Evolutionary conservation across 2,797 vertebrate species (phyloP).

Genomic region (Anguilla anguilla): DNA sequence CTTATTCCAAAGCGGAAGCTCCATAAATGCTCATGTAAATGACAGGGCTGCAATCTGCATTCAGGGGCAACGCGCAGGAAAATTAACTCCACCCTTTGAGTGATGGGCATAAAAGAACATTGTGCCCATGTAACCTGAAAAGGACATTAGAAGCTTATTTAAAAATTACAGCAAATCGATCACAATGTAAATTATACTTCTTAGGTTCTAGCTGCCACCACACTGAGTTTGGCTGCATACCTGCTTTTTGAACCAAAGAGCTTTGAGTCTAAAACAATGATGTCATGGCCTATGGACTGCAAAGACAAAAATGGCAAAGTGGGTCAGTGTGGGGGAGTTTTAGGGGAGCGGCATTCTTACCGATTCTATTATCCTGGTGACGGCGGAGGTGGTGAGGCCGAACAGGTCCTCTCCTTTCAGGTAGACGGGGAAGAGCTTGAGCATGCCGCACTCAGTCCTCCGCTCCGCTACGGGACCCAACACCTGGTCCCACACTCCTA

Average conservation of each 20-base stretch:
- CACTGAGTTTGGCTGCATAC: not conserved
- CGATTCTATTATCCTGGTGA: conserved; percentile 92
- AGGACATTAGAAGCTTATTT: not conserved
- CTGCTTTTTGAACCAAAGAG: not conserved
- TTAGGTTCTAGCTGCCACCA: not conserved
- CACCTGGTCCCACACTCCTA: conserved; percentile 95
- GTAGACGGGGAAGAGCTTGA: conserved; percentile 92
- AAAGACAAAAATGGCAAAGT: not conserved
- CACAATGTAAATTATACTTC: not conserved
- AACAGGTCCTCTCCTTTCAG: conserved; percentile 96
- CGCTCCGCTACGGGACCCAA: conserved; percentile 85
- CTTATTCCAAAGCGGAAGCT: not conserved
- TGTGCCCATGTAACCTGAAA: not conserved
- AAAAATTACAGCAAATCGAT: not conserved
- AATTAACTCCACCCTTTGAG: not conserved
- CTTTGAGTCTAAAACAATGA: not conserved
- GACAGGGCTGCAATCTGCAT: not conserved
- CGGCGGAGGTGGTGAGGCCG: conserved; percentile 87
- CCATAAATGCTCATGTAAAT: not conserved
- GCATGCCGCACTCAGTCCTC: conserved; percentile 78
- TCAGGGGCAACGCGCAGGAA: no score
- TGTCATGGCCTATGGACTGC: not conserved
- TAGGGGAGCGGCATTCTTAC: conserved; percentile 65
- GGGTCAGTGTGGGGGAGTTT: not conserved
- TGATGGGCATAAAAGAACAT: not conserved